Base-by-base conservation (phyloP, 2,888 invertebrate genomes). In the Thereva nobilitata region DNA sequence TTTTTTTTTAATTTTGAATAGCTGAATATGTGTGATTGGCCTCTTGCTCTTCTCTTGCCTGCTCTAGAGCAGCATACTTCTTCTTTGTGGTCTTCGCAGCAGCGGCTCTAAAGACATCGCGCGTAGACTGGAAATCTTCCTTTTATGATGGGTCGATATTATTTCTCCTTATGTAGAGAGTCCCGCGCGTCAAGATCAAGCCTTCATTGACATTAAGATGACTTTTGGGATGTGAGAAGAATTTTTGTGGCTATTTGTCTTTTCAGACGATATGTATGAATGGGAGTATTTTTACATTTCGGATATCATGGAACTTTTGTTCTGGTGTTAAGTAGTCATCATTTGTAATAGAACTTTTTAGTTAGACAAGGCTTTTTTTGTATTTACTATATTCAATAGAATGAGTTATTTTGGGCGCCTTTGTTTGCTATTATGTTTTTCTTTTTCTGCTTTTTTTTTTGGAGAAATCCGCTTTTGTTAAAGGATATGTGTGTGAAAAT, bases 131-230 rank as follows among this genome's bases (percentile, higher is more conserved):
- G n/a, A 50, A 50, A 40, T 61, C 41, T 61, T 37, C 50, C 50
- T 61, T 61, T 61, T 50, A 61, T 50, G 49, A 35, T 23, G 34
- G 23, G 23, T 23, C 44, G 56, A 44, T 56, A 56, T 56, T 56
- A 44, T 44, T 44, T 38, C 37, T 8, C 23, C 23, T 55, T 55
- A n/a, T n/a, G n/a, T n/a, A n/a, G n/a, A 23, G 23, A 23, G 37
- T 53, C n/a, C 38, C 6, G 10, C 40, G 40, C 40, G 38, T 40
- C 41, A 61, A 61, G 45, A 61, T 61, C 50, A 50, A 41, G 5
- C 50, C 23, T 12, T 34, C 50, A 38, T 50, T 50, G 61, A 23
- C 61, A 50, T 9, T 12, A 40, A 50, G 50, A 61, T 61, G 50
- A 61, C 41, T 61, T 61, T 61, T n/a, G 50, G 50, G 23, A 23